Base-by-base conservation (phyloP, 1,140 invertebrate species). In the Ceratosolen solmsi region DNA sequence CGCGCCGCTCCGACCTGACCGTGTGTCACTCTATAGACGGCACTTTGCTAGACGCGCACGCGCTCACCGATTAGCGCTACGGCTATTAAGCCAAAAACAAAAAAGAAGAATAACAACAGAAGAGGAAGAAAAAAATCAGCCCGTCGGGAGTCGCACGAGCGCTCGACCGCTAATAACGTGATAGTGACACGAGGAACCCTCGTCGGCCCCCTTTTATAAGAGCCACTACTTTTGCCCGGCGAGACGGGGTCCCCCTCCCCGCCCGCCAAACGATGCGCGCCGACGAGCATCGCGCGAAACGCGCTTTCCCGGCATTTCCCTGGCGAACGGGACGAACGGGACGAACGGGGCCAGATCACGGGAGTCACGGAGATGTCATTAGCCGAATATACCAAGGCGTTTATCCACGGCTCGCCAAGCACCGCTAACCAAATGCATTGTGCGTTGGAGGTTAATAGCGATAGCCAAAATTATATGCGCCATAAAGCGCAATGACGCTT, bases 171-270 rank as follows among this genome's bases (percentile, higher is more conserved):
- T 72, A 72, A 27, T 25, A 27, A 20, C 41, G 41, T 22, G n/a
- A 72, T 20, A 20, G 25, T 51, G 70, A 17, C 38, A 68, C 25
- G 41, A n/a, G 58, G 51, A 41, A 17, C 51, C 76, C n/a, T 54
- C 51, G 33, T 33, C 41, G 51, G 20, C 46, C 76, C n/a, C 63
- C 46, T 68, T 76, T 65, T 77, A 77, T 78, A 78, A 49, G 60
- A 27, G 25, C 63, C 20, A 8, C 63, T 13, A 25, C 41, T 65
- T 76, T 65, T 77, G 27, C 22, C 76, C n/a, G n/a, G n/a, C n/a
- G n/a, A n/a, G n/a, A n/a, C n/a, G n/a, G n/a, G 27, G 30, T 56
- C 0, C 2, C n/a, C 5, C 2, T 5, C 11, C 17, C 51, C 20
- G 5, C 51, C 20, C 51, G 51, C 13, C 51, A 22, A 22, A 20